Evolutionary conservation across 2,113 vertebrate genomes (phyloP).

Genomic region (Carassius auratus): DNA sequence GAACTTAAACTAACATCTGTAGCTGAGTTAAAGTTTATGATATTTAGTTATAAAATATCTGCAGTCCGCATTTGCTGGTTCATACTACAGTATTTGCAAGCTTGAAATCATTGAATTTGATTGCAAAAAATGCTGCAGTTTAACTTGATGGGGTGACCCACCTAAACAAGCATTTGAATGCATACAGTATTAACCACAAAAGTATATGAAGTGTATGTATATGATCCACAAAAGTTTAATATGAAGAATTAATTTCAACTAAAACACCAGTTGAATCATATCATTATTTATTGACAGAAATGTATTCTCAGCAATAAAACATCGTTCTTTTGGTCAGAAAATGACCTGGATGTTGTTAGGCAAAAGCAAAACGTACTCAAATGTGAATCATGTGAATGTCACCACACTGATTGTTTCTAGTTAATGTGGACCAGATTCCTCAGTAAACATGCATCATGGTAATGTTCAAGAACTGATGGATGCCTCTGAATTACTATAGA

Average conservation of each 20-base stretch:
- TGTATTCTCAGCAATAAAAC: background rate
- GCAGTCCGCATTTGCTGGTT: background rate
- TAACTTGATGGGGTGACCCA: background rate
- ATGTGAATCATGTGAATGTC: background rate
- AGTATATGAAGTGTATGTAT: background rate
- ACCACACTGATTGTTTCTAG: background rate
- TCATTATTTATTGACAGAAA: background rate
- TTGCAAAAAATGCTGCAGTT: background rate
- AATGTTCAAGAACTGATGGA: background rate
- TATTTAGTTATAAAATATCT: background rate
- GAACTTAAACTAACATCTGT: constrained; percentile 31
- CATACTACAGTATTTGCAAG: background rate
- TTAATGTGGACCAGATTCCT: constrained; percentile 14
- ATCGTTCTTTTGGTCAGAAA: background rate
- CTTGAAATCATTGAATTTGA: background rate
- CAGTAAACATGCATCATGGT: background rate
- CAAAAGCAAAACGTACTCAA: background rate
- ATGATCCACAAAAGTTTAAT: background rate
- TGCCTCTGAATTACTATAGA: background rate
- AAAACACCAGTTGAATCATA: background rate
- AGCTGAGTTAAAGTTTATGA: background rate
- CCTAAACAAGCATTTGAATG: background rate
- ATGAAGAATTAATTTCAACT: background rate
- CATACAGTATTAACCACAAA: background rate
- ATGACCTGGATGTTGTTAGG: background rate